Base-by-base conservation (phyloP, 30 jellyfish, hydroid and myxozoan species). In the Aurelia sp. region DNA sequence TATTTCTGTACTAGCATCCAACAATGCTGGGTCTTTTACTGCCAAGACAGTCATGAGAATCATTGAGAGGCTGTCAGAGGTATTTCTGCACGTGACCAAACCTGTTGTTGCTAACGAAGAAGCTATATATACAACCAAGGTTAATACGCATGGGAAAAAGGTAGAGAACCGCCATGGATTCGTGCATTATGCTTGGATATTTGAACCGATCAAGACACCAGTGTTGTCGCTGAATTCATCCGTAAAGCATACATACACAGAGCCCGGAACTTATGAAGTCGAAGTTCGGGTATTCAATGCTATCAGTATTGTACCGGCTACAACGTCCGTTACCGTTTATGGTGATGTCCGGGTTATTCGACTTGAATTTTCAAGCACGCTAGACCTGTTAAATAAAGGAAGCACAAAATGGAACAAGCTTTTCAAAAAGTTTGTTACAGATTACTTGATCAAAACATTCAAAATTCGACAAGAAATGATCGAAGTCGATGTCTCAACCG, bases 141-240 rank as follows among this genome's bases (percentile, higher is more conserved):
- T 87, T n/a, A 53, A 55, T 5, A 75, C 85, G 13, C 89, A 69
- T 48, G 86, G 75, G 33, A 21, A 71, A 44, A 44, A 21, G 13
- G 84, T 74, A 35, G 79, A 72, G 18, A 64, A 67, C 20, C 89
- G 83, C 6, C 96, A 87, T 57, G 96, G 96, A 16, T 87, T 74
- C 35, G 88, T 87, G 31, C 96, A 87, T 44, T 87, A 75, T 57
- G 96, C 96, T 12, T 87, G 96, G 96, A 87, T 87, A 35, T 87
- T 87, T 67, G 90, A 74, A 31, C 96, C 96, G 19, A 87, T 68
- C 55, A 60, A 87, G 59, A 87, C 89, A 13, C 96, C 96, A 10
- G 86, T 66, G 4, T 60, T 87, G 67, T 72, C 96, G 13, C 83
- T 87, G 53, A 72, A 76, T 41, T 75, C 96, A 13, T 66, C 88